phyloP scores from a whole-genome alignment of 2,113 vertebrate species.

The Brienomyrus brachyistius region DNA sequence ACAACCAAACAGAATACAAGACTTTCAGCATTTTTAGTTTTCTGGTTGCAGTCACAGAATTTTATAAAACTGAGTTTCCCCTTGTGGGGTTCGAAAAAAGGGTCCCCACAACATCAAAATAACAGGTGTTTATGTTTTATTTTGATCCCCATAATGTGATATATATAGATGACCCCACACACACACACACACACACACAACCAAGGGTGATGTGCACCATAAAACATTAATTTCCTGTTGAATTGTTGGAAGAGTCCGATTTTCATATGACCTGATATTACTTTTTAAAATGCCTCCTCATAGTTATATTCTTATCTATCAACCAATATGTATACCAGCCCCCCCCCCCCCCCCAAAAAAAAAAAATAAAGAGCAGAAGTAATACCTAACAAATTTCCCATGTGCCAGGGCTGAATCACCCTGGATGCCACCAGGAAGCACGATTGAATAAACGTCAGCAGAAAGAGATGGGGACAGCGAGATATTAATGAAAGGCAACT shows the following conservation, averaged over 20 bases:
- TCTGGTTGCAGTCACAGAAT: background rate
- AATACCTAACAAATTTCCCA: constrained; percentile 9
- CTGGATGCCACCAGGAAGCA: background rate
- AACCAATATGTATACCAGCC: background rate
- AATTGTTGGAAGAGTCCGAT: background rate
- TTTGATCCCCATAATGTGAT: background rate
- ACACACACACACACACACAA: background rate
- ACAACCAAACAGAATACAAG: background rate
- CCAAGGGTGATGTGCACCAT: background rate
- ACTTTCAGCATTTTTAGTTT: background rate
- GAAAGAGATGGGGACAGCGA: background rate
- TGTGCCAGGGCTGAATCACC: background rate
- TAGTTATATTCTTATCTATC: background rate
- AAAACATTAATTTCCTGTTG: background rate
- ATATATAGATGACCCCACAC: background rate
- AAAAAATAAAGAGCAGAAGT: background rate
- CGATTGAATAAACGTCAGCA: background rate
- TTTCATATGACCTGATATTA: background rate
- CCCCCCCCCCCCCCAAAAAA: too few species aligned
- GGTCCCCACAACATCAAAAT: background rate
- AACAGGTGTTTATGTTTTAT: background rate
- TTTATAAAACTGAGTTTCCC: background rate
- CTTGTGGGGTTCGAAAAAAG: background rate
- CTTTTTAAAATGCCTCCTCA: background rate
- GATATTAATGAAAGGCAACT: background rate